These are phyloP conservation scores for Neoaliturus tenellus DNA, from an alignment of 2,888 invertebrate genomes.

Conservation along the genomic window DNA sequence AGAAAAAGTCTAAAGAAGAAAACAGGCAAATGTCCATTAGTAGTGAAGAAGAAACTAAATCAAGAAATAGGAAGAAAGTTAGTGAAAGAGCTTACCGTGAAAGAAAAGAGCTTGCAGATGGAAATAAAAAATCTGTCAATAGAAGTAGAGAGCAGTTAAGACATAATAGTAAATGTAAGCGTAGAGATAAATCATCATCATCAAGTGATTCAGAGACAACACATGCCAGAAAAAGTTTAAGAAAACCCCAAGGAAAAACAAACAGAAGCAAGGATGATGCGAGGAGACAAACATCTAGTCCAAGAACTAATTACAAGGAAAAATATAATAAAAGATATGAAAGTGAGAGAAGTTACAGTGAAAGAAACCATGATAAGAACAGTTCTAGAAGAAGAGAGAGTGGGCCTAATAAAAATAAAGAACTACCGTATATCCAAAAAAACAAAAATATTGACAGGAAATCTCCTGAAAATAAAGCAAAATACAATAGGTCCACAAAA, in stretches of 20 bases:
- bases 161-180: background rate
- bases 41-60: conserved; percentile 55
- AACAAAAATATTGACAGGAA: too few species aligned
- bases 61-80: conserved; percentile 5
- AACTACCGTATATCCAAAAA: too few species aligned
- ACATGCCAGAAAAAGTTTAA: conserved; percentile 35
- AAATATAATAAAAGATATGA: conserved; percentile 60
- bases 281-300: background rate
- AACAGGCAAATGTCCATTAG: conserved; percentile 18
- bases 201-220: conserved; percentile 57
- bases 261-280: background rate
- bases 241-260: background rate
- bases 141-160: background rate
- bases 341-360: conserved; percentile 59
- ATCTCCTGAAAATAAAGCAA: background rate
- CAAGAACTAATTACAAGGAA: background rate
- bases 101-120: background rate
- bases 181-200: background rate
- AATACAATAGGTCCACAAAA: background rate
- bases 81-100: conserved; percentile 41
- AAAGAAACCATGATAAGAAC: conserved; percentile 57
- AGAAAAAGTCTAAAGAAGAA: conserved; percentile 35
- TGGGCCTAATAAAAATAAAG: too few species aligned
- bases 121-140: background rate
- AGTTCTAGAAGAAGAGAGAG: conserved; percentile 56